A percentile compares a stretch with the other conserved stretches of the same genome.
Conservation (phyloP, 2,888 invertebrate species). For the Geophilus truncorum region DNA sequence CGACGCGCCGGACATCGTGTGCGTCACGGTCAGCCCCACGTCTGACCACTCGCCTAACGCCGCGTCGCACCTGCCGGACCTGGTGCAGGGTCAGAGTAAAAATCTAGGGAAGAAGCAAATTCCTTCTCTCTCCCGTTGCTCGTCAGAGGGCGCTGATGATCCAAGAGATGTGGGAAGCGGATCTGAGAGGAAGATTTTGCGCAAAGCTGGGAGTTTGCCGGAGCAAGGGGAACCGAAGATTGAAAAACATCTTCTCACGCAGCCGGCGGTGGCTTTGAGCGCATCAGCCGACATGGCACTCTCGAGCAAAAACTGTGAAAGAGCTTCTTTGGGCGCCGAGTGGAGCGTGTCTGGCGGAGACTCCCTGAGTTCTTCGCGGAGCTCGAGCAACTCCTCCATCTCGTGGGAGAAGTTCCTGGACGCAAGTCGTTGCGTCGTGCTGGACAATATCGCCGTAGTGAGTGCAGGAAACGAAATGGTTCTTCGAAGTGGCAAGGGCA, state of each 20-base stretch:
- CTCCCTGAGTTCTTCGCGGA: conserved; percentile 25
- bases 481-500: background rate
- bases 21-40: background rate
- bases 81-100: background rate
- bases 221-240: conserved; percentile 15
- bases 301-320: background rate
- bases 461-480: conserved; percentile 20
- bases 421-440: conserved; percentile 34
- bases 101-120: no score
- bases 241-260: background rate
- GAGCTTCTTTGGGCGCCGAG: background rate
- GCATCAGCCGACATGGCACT: background rate
- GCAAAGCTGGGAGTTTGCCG: conserved; percentile 26
- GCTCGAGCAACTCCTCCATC: conserved; percentile 31
- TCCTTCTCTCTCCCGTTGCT: background rate
- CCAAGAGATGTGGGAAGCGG: background rate
- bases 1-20: background rate
- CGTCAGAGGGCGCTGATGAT: background rate
- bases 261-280: background rate
- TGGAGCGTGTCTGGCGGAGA: background rate
- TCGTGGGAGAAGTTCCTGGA: conserved; percentile 38
- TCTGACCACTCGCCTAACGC: no score
- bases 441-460: conserved; percentile 35
- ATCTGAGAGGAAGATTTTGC: background rate
- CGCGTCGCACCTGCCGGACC: background rate